These are phyloP conservation scores for Lordiphosa collinella DNA, from an alignment of 1,140 invertebrate species.

Conservation along the genomic window DNA sequence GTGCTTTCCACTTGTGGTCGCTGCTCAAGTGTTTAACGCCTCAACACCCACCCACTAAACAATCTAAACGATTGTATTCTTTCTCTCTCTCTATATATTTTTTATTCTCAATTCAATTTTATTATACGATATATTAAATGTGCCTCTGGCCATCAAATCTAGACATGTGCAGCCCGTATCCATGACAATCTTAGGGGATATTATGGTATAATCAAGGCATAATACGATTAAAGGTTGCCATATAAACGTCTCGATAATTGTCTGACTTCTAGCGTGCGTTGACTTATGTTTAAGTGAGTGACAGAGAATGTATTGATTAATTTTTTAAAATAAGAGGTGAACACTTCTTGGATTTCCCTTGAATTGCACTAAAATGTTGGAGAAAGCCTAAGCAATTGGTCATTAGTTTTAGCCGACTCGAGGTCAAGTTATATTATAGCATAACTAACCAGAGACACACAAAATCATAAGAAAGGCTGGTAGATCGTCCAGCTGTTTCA, in stretches of 20 bases:
- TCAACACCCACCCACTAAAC: background rate
- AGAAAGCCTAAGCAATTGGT: too few species aligned
- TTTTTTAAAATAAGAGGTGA: too few species aligned
- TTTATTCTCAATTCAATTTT: constrained; percentile 24
- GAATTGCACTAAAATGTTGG: too few species aligned
- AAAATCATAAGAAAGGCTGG: too few species aligned
- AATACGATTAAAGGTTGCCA: constrained; percentile 36
- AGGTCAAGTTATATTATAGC: too few species aligned
- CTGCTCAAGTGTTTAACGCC: constrained; percentile 40
- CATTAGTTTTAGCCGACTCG: too few species aligned
- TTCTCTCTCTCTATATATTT: background rate
- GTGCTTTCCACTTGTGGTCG: constrained; percentile 49
- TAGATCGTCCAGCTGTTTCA: too few species aligned
- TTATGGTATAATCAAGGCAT: constrained; percentile 19
- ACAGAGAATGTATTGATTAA: too few species aligned
- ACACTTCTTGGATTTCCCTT: too few species aligned
- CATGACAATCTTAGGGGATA: constrained; percentile 12
- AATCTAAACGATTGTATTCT: background rate
- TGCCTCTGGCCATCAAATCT: background rate
- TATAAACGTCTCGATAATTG: constrained; percentile 12
- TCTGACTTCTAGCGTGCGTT: constrained; percentile 2
- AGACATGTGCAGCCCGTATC: background rate
- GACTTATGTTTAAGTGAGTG: background rate
- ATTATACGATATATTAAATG: constrained; percentile 22
- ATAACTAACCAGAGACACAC: too few species aligned